These are phyloP conservation scores for Protobothrops mucrosquamatus DNA, from an alignment of 2,113 vertebrate species.

Conservation along the genomic window DNA sequence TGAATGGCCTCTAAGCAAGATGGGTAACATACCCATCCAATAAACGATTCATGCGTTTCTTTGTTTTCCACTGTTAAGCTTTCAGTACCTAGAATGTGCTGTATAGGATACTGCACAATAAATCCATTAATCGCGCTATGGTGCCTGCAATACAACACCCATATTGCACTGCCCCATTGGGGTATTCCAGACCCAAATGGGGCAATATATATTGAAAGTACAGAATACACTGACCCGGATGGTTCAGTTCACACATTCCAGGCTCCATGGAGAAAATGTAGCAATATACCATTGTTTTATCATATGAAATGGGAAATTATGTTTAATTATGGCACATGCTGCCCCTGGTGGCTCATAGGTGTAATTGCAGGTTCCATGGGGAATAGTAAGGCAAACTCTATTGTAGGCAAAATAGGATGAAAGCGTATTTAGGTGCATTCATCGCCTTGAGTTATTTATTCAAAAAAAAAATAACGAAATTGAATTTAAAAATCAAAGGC, in stretches of 20 bases:
- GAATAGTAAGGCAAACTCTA: background rate
- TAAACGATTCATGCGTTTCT: background rate
- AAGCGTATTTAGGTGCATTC: background rate
- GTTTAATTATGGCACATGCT: background rate
- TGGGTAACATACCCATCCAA: too few relatives aligned
- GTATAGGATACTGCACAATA: background rate
- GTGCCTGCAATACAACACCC: background rate
- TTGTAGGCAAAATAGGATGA: background rate
- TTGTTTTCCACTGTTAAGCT: background rate
- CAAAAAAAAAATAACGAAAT: background rate
- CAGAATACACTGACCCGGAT: background rate
- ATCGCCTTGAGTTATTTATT: background rate
- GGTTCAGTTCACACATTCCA: background rate
- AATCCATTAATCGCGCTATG: background rate
- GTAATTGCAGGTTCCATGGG: background rate
- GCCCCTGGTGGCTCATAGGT: background rate
- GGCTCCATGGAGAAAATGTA: background rate
- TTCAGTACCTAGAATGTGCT: background rate
- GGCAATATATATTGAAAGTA: background rate
- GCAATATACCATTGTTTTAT: background rate
- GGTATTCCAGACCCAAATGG: background rate
- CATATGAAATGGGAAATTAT: background rate
- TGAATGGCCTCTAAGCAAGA: background rate
- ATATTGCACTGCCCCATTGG: background rate
- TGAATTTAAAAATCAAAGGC: background rate